These are phyloP conservation scores for Lineus longissimus DNA, from an alignment of 1,140 invertebrate species.

Conservation along the genomic window DNA sequence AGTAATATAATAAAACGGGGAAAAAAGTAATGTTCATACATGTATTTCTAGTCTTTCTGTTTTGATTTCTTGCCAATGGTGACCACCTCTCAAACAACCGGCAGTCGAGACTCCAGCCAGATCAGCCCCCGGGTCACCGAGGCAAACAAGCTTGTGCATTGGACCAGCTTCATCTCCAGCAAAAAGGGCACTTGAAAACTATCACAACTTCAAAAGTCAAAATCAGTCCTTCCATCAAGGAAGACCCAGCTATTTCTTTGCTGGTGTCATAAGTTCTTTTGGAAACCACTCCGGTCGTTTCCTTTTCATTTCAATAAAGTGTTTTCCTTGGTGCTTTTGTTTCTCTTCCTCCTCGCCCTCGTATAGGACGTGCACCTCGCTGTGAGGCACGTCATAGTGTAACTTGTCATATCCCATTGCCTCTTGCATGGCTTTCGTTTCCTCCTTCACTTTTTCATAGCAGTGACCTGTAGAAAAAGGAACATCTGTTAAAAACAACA, in stretches of 20 bases:
- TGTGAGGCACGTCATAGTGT: slow-evolving; percentile 66
- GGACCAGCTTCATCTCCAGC: no score
- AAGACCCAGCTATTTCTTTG: slow-evolving; percentile 31
- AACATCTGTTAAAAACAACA: slow-evolving; percentile 9
- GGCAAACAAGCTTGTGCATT: no score
- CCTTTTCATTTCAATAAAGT: slow-evolving; percentile 71
- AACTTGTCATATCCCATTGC: slow-evolving; percentile 68
- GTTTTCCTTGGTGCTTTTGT: slow-evolving; percentile 57
- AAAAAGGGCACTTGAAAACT: no score
- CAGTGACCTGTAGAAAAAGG: slow-evolving; percentile 64
- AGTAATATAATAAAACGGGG: no score
- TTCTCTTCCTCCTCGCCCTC: slow-evolving; percentile 73
- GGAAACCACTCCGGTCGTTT: slow-evolving; percentile 73
- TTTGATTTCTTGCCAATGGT: no score
- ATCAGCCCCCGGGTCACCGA: no score
- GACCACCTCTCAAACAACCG: no score
- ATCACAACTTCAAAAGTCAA: no score
- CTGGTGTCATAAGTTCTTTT: slow-evolving; percentile 74
- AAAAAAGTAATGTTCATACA: no score
- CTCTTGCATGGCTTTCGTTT: slow-evolving; percentile 74
- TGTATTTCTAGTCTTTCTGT: no score
- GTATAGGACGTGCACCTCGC: slow-evolving; percentile 80
- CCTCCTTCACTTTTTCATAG: slow-evolving; percentile 72
- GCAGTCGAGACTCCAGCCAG: no score
- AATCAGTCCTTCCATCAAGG: no score